Evolutionary conservation across 2,888 invertebrate genomes (phyloP).

Genomic region (Torymus auratus): DNA sequence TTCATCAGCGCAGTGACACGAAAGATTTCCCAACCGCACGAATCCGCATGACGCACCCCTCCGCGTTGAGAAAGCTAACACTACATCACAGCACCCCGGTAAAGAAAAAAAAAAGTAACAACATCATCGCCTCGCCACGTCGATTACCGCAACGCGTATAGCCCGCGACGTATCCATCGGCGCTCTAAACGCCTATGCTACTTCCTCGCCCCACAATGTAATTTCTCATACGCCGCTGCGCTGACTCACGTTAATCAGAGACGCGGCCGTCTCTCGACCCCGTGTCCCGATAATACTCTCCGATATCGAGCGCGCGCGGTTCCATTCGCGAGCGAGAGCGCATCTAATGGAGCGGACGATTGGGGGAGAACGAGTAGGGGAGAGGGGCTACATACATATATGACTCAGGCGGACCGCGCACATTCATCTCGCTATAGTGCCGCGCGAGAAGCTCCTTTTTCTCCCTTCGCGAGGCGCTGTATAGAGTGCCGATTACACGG

Average conservation of each 20-base stretch:
- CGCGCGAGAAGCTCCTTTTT: too few species aligned
- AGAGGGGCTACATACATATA: too few species aligned
- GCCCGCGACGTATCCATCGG: conserved; percentile 7
- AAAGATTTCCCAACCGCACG: too few species aligned
- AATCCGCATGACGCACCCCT: too few species aligned
- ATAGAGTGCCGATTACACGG: background rate
- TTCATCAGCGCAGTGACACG: too few species aligned
- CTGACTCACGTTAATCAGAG: conserved; percentile 55
- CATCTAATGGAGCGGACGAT: conserved; percentile 59
- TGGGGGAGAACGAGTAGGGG: conserved; percentile 25
- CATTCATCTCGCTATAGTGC: conserved; percentile 59
- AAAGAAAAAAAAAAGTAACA: conserved; percentile 16
- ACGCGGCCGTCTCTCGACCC: background rate
- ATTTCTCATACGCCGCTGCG: background rate
- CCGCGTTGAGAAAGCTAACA: background rate
- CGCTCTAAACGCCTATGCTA: background rate
- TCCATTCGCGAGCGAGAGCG: conserved; percentile 30
- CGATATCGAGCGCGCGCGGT: conserved; percentile 15
- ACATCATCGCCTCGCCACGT: conserved; percentile 21
- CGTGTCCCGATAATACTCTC: background rate
- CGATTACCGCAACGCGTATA: conserved; percentile 4
- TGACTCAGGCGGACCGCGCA: conserved; percentile 40
- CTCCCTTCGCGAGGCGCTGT: too few species aligned
- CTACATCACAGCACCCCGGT: background rate
- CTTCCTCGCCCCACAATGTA: too few species aligned